Conservation (phyloP, 2,888 invertebrate genomes). For the Cryptus viduatorius region DNA sequence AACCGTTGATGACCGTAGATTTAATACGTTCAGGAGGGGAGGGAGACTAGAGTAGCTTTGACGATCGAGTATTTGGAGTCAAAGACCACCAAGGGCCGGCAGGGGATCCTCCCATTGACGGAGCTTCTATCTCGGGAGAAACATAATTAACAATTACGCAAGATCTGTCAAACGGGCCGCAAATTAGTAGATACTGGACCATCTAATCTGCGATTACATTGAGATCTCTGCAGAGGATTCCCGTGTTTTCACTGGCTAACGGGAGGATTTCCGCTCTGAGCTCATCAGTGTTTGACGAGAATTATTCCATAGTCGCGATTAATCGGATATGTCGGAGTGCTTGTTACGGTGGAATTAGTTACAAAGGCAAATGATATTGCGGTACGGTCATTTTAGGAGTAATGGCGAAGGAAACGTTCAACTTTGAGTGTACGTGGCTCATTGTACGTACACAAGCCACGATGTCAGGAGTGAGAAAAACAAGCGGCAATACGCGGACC, state of each 20-base stretch:
- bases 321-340: slow-evolving; percentile 17
- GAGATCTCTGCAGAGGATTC: not conserved
- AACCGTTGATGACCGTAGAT: slow-evolving; percentile 71
- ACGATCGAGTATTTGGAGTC: slow-evolving; percentile 31
- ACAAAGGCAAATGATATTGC: not conserved
- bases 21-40: slow-evolving; percentile 76
- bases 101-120: slow-evolving; percentile 48
- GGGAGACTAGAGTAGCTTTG: slow-evolving; percentile 41
- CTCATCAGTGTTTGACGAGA: slow-evolving; percentile 16
- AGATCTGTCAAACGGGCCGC: slow-evolving; percentile 82
- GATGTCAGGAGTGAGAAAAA: slow-evolving; percentile 65
- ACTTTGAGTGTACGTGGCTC: slow-evolving; percentile 55
- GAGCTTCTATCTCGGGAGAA: slow-evolving; percentile 75
- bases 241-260: not conserved
- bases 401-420: not conserved
- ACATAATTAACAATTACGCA: slow-evolving; percentile 84
- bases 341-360: not conserved
- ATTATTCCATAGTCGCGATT: not conserved
- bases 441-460: slow-evolving; percentile 66
- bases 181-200: slow-evolving; percentile 81
- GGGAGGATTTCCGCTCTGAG: slow-evolving; percentile 9
- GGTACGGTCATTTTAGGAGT: not conserved
- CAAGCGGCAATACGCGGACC: slow-evolving; percentile 50
- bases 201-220: slow-evolving; percentile 56
- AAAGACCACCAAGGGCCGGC: slow-evolving; percentile 62